Conservation (phyloP, 2,797 vertebrate genomes). For the Poeciliopsis gracilis region DNA sequence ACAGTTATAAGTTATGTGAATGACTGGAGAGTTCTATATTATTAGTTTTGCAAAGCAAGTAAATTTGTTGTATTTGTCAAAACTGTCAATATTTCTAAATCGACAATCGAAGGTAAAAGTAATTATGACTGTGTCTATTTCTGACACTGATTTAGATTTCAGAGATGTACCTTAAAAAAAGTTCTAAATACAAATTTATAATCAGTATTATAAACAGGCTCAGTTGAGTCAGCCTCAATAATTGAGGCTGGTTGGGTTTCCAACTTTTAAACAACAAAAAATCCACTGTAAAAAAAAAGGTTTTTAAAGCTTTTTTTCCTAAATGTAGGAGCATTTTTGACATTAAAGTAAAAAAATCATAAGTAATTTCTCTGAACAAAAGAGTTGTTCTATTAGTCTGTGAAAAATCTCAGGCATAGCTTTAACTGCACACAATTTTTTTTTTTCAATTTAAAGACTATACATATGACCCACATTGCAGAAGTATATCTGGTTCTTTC, state of each 20-base stretch:
- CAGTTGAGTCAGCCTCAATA: not conserved
- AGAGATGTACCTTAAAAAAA: not conserved
- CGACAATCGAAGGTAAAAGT: not conserved
- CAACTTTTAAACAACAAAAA: not conserved
- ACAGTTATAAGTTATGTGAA: not conserved
- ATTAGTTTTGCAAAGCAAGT: not conserved
- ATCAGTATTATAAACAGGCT: not conserved
- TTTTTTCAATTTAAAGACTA: not conserved
- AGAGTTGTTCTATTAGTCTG: not conserved
- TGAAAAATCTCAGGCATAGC: not conserved
- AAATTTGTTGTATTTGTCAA: not conserved
- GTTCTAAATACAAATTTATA: not conserved
- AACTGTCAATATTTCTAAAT: not conserved
- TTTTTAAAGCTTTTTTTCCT: not conserved
- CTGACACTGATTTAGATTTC: not conserved
- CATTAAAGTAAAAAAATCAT: not conserved
- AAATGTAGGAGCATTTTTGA: not conserved
- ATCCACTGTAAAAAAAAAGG: not conserved
- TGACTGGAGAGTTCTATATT: not conserved
- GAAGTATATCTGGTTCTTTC: not conserved
- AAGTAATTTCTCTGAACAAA: not conserved
- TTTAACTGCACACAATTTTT: not conserved
- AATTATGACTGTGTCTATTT: not conserved
- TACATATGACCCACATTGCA: not conserved
- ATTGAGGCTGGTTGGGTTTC: not conserved